Evolutionary conservation across 2,113 vertebrate genomes (phyloP), one percentile per base, ranked within the genome.

Genomic region (Engystomops pustulosus): DNA sequence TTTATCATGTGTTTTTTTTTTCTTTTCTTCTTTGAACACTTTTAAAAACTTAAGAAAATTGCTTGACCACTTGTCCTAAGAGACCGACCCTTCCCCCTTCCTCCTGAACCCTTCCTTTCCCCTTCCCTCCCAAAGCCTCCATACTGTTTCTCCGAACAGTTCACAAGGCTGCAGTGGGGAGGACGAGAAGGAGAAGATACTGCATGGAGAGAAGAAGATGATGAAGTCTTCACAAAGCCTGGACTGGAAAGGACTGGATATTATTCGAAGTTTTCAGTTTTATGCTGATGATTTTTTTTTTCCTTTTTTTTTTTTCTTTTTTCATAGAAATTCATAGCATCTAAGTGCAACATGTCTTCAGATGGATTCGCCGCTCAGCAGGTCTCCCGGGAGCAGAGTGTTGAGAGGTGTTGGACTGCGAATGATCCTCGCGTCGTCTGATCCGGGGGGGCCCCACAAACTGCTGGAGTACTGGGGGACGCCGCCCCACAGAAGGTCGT

Each of bases 351-450:
- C 0, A 8, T 85, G 47, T 89, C 93, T 96, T 84, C 53, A 98
- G 92, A 99, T 95, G 92, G 96, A 97, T 90, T 99, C 97, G 81
- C 97, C 97, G 3, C 96, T 98, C 87, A 99, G 96, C 88, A 99
- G 95, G 89, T 99, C 97, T 86, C 96, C 97, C 0, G 97, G 97
- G 81, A 99, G 95, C 88, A 99, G 94, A 36, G 97, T 98, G 91
- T 97, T 98, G 79, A 98, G 94, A 27, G 96, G 93, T 30, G 96
- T 97, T 72, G 97, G 97, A 91, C 97, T 99, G 17, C 96, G 97
- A 0, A 99, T 97, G 44, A 97, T 96, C 30, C 96, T 91, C 88
- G 93, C 89, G 0, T 99, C 97, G 0, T 99, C 98, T 27, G 95
- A 83, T 58, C 93, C 93, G 1, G 97, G 96, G 0, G 97, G 97